Evolutionary conservation across 2,888 invertebrate genomes (phyloP), one percentile per base, ranked within the genome.

Genomic region (Scotopteryx bipunctaria): DNA sequence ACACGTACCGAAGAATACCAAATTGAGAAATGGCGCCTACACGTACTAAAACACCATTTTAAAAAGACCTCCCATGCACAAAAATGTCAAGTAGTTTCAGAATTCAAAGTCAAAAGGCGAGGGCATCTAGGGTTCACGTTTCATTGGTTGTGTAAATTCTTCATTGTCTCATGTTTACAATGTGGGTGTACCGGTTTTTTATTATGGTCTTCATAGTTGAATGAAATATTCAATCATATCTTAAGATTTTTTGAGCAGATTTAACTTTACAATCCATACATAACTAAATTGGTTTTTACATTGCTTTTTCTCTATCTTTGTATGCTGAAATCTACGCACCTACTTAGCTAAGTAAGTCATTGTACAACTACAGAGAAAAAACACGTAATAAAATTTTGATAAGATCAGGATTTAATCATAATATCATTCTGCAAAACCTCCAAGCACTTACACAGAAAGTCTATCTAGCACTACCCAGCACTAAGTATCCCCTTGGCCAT

Each of bases 131-230:
- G 59, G 77, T 54, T 73, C 79, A 61, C 38, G 45, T 43, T 62
- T 64, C 53, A 63, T 61, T 80, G 79, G 81, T 73, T 69, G 66
- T 61, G 64, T 73, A 72, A 76, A 74, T 73, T 71, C 69, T 62
- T 75, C 72, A 77, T 83, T 80, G 79, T 81, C 78, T 72, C 64
- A 77, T 79, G 73, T 74, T 76, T 70, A 69, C 67, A 52, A 62
- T 70, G 83, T 83, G 78, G 83, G 82, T 69, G 78, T 78, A 79
- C 83, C 78, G 81, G 83, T 81, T 84, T 81, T 74, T 78, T 73
- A 69, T 64, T 61, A 61, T 65, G 64, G 59, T 66, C 63, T 53
- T 44, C 57, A 57, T 63, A 63, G 64, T 70, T 70, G 69, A 69
- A 69, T 61, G 55, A 52, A 36, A 51, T 32, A 44, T 52, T 38